These are phyloP conservation scores for Charaxes varanes DNA, from an alignment of 1,140 invertebrate genomes.

Conservation along the genomic window DNA sequence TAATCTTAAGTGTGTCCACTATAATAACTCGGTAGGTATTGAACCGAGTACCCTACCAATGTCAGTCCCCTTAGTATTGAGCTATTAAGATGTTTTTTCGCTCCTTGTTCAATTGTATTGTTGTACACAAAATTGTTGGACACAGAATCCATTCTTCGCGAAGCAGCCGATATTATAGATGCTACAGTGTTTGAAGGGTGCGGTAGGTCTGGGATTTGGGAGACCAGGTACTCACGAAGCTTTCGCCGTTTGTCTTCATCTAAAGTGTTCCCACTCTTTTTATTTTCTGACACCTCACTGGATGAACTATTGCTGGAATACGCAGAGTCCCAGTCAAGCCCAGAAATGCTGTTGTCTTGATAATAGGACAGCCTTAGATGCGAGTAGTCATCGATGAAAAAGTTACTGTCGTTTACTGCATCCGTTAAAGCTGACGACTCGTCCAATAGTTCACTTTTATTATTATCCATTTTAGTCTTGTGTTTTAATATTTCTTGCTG, in stretches of 20 bases:
- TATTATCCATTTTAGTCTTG: conserved; percentile 22
- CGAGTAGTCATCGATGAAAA: conserved; percentile 51
- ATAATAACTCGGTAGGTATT: too few species aligned
- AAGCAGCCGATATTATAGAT: conserved; percentile 41
- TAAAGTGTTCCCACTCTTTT: not conserved
- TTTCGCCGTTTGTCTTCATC: conserved; percentile 16
- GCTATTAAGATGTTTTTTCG: too few species aligned
- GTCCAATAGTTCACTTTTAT: conserved; percentile 10
- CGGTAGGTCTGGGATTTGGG: conserved; percentile 49
- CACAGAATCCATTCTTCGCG: conserved; percentile 32
- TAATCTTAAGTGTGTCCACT: too few species aligned
- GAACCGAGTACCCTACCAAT: too few species aligned
- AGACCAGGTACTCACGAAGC: conserved; percentile 33
- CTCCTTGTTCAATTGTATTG: conserved; percentile 36
- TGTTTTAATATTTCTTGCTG: too few species aligned
- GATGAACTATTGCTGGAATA: conserved; percentile 14
- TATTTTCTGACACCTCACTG: conserved; percentile 10
- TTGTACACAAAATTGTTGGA: conserved; percentile 31
- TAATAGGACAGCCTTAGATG: conserved; percentile 52
- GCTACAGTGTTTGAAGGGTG: conserved; percentile 41
- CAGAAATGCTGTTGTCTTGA: conserved; percentile 17
- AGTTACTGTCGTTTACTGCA: conserved; percentile 12
- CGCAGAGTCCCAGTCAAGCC: not conserved
- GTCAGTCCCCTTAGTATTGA: too few species aligned
- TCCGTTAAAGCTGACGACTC: conserved; percentile 19